Evolutionary conservation across 92 coral and sea anemone genomes (phyloP).

Genomic region (Epizoanthus stellaris): DNA sequence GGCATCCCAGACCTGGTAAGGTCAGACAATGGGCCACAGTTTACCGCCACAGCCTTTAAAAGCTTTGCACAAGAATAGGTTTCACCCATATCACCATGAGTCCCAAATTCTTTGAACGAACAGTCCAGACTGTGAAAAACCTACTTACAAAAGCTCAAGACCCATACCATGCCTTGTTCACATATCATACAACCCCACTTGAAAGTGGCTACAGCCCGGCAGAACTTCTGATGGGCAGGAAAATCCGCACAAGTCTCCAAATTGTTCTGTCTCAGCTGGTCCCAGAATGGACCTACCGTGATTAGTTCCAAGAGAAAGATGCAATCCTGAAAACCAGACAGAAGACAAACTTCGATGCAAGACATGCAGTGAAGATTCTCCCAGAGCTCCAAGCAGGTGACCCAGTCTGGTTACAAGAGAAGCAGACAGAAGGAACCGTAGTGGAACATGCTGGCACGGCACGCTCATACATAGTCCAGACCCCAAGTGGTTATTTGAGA

Average conservation of each 20-base stretch:
- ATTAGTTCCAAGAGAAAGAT: not conserved
- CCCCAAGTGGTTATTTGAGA: no score
- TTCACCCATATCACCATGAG: no score
- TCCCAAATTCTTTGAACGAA: conserved; percentile 42
- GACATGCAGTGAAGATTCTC: not conserved
- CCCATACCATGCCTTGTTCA: conserved; percentile 24
- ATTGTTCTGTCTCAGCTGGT: conserved; percentile 9
- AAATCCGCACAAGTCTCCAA: conserved; percentile 38
- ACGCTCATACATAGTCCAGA: no score
- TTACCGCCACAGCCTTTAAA: not conserved
- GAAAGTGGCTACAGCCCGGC: conserved; percentile 35
- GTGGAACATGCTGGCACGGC: not conserved
- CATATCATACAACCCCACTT: conserved; percentile 35
- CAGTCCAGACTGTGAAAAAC: conserved; percentile 9
- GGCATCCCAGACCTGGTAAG: no score
- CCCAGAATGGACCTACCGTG: not conserved
- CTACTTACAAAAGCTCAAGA: conserved; percentile 43
- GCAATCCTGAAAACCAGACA: not conserved
- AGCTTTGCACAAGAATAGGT: conserved; percentile 33
- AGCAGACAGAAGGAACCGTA: not conserved
- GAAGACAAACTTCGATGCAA: no score
- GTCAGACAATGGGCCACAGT: conserved; percentile 2
- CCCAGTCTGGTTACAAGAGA: no score
- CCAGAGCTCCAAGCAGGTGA: no score
- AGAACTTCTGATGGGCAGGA: conserved; percentile 37